Conservation (phyloP, 2,113 vertebrate species). For the Brachirus orientalis region DNA sequence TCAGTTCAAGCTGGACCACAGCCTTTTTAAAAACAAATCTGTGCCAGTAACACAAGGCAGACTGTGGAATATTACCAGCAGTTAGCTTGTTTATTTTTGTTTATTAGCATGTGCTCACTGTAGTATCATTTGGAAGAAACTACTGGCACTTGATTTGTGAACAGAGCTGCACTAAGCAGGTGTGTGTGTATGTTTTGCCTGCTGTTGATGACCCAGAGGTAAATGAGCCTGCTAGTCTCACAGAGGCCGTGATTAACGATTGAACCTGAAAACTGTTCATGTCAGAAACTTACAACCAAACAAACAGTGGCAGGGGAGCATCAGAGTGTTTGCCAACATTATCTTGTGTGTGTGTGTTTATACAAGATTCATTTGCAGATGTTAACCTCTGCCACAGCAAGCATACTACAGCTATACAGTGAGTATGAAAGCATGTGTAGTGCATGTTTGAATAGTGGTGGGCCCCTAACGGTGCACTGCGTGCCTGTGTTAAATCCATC, state of each 20-base stretch:
- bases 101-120: slow-evolving; percentile 42
- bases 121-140: slow-evolving; percentile 58
- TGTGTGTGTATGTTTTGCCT: slow-evolving; percentile 44
- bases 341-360: slow-evolving; percentile 15
- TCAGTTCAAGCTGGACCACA: neutral
- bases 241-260: slow-evolving; percentile 78
- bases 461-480: slow-evolving; percentile 59
- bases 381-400: slow-evolving; percentile 57
- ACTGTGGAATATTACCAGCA: slow-evolving; percentile 20
- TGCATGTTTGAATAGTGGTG: neutral
- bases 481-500: slow-evolving; percentile 78
- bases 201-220: slow-evolving; percentile 76
- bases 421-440: slow-evolving; percentile 47
- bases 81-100: slow-evolving; percentile 6
- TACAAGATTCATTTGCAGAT: slow-evolving; percentile 39
- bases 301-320: slow-evolving; percentile 72
- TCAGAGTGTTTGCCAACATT: slow-evolving; percentile 4
- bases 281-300: slow-evolving; percentile 74
- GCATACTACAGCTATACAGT: slow-evolving; percentile 45
- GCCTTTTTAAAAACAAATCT: neutral
- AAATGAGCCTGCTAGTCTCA: slow-evolving; percentile 82
- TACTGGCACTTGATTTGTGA: slow-evolving; percentile 65
- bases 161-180: slow-evolving; percentile 41
- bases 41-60: neutral
- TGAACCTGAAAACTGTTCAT: slow-evolving; percentile 71